Percentiles rank a stretch among this genome's conserved stretches.
These are phyloP conservation scores for Pelosia muscerda DNA, from an alignment of 2,888 invertebrate genomes.

Conservation along the genomic window DNA sequence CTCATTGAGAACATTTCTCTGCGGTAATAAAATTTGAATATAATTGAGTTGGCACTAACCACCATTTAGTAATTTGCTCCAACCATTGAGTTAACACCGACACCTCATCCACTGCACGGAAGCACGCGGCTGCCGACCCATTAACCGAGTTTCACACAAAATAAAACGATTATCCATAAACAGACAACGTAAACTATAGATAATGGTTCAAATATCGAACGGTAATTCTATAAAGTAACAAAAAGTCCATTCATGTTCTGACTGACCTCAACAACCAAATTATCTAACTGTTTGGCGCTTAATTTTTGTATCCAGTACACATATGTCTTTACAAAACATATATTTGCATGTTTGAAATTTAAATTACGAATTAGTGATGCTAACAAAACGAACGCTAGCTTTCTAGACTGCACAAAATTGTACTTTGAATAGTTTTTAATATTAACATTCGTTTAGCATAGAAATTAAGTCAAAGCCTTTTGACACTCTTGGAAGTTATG, in stretches of 20 bases:
- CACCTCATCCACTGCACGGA: constrained; percentile 47
- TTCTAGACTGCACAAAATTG: constrained; percentile 56
- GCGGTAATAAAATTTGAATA: constrained; percentile 37
- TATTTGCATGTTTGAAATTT: constrained; percentile 57
- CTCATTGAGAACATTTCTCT: constrained; percentile 34
- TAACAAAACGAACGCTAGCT: constrained; percentile 60
- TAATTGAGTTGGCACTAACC: constrained; percentile 32
- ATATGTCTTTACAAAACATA: constrained; percentile 62
- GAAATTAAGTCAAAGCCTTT: constrained; percentile 44
- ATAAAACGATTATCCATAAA: constrained; percentile 64
- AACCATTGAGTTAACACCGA: constrained; percentile 15
- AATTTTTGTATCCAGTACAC: constrained; percentile 66
- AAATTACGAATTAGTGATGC: constrained; percentile 58
- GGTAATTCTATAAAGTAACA: constrained; percentile 65
- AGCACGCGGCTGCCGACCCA: constrained; percentile 59
- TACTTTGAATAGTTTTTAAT: constrained; percentile 29
- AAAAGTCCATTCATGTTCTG: constrained; percentile 69
- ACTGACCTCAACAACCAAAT: constrained; percentile 69
- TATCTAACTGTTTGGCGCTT: constrained; percentile 75
- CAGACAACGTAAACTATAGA: constrained; percentile 55
- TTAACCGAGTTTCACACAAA: constrained; percentile 65
- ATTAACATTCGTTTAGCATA: constrained; percentile 16
- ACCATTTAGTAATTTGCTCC: constrained; percentile 46
- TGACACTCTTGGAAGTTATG: constrained; percentile 39
- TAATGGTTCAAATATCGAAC: constrained; percentile 58